Percentiles rank a stretch among this genome's conserved stretches.
Conservation (phyloP, 30 jellyfish, hydroid and myxozoan species). For the Morbakka virulenta region DNA sequence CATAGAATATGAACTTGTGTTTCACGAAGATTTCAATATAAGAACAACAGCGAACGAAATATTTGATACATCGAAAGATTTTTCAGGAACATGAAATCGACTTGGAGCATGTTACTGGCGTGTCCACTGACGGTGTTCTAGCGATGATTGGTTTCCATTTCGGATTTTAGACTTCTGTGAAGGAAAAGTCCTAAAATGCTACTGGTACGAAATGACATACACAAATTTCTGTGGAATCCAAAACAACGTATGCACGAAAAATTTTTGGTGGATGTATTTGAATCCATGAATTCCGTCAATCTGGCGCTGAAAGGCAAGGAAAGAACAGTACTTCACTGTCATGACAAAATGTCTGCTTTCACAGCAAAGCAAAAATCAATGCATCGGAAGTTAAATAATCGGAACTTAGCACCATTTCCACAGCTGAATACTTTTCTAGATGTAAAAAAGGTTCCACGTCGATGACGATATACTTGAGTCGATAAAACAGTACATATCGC, state of each 20-base stretch:
- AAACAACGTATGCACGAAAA: too few species aligned
- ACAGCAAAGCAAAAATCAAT: not conserved
- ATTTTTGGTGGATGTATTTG: too few species aligned
- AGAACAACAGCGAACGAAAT: not conserved
- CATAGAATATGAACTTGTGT: not conserved
- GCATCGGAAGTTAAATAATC: not conserved
- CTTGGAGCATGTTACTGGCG: not conserved
- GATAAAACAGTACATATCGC: too few species aligned
- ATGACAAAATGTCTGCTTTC: not conserved
- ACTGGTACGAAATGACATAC: too few species aligned
- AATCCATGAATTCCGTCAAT: not conserved
- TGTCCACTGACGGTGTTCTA: too few species aligned
- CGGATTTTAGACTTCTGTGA: too few species aligned
- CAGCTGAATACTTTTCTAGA: not conserved
- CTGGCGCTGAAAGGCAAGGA: not conserved
- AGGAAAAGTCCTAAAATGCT: too few species aligned
- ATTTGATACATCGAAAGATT: not conserved
- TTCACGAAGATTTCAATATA: not conserved
- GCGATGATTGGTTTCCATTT: too few species aligned
- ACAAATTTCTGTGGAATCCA: too few species aligned
- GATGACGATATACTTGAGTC: too few species aligned
- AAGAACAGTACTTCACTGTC: not conserved
- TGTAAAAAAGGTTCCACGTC: not conserved
- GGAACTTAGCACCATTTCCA: not conserved
- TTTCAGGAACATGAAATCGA: not conserved